Evolutionary conservation across 2,113 vertebrate species (phyloP).

Genomic region (Neodon shergylaensis): DNA sequence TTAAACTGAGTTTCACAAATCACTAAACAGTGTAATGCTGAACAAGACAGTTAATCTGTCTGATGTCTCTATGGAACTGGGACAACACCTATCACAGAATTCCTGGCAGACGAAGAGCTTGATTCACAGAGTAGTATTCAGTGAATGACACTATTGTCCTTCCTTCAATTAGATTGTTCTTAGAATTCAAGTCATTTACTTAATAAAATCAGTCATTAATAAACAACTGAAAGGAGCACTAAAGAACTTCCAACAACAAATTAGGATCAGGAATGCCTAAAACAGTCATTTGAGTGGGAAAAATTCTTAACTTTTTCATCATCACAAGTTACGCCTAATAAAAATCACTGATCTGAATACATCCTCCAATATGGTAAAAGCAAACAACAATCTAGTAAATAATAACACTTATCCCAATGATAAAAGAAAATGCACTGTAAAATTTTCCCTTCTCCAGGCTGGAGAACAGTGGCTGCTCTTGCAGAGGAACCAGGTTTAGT

Average conservation of each 20-base stretch:
- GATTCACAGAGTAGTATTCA: conserved; percentile 22
- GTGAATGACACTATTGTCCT: conserved; percentile 55
- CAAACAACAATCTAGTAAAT: conserved; percentile 41
- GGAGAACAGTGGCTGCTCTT: neutral
- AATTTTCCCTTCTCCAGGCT: neutral
- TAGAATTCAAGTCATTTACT: conserved; percentile 78
- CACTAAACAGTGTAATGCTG: conserved; percentile 1
- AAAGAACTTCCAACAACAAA: conserved; percentile 73
- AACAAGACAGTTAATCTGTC: conserved; percentile 23
- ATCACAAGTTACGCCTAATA: conserved; percentile 62
- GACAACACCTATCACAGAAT: conserved; percentile 64
- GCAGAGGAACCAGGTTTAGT: neutral
- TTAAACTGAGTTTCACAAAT: conserved; percentile 54
- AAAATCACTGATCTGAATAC: conserved; percentile 56
- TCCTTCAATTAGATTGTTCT: conserved; percentile 59
- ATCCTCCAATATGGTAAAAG: conserved; percentile 57
- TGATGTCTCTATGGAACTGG: conserved; percentile 1
- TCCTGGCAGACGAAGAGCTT: conserved; percentile 43
- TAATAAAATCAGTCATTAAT: conserved; percentile 77
- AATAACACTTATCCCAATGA: neutral
- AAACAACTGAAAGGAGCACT: conserved; percentile 74
- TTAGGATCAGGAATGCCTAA: conserved; percentile 72
- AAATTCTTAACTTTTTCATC: conserved; percentile 61
- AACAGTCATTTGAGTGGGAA: conserved; percentile 57
- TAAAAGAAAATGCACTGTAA: neutral